Conservation (phyloP, 2,797 vertebrate genomes). For the Chelidonichthys spinosus region DNA sequence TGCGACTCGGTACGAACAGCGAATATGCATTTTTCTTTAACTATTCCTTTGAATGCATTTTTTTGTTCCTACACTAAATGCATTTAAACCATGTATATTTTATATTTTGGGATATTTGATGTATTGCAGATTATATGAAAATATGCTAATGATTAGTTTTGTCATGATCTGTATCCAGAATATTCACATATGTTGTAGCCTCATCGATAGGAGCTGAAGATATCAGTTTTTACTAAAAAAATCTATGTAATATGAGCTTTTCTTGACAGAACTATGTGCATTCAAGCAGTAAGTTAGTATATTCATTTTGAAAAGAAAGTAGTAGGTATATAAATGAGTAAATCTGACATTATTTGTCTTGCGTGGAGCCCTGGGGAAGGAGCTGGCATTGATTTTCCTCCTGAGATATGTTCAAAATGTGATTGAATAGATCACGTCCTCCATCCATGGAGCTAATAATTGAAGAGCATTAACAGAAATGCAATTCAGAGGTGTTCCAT, state of each 20-base stretch:
- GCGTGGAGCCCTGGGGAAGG: background rate
- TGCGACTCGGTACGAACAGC: background rate
- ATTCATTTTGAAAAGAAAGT: background rate
- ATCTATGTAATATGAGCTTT: background rate
- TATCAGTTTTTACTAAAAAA: background rate
- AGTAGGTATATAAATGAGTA: background rate
- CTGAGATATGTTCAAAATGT: conserved; percentile 9
- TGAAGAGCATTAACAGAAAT: conserved; percentile 1
- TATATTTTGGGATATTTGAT: background rate
- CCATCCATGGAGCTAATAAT: conserved; percentile 2
- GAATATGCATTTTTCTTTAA: background rate
- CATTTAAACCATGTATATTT: background rate
- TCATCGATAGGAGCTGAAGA: conserved; percentile 11
- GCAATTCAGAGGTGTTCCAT: conserved; percentile 2
- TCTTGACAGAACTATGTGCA: background rate
- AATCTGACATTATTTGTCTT: background rate
- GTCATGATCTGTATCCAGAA: background rate
- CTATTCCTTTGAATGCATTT: background rate
- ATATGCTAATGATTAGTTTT: background rate
- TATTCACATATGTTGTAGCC: background rate
- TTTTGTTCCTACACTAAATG: background rate
- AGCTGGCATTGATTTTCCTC: conserved; percentile 40
- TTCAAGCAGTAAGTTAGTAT: background rate
- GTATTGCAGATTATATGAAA: background rate
- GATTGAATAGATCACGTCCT: conserved; percentile 10